Evolutionary conservation across 2,113 vertebrate genomes (phyloP), one percentile per base, ranked within the genome.

Genomic region (Pungitius pungitius): DNA sequence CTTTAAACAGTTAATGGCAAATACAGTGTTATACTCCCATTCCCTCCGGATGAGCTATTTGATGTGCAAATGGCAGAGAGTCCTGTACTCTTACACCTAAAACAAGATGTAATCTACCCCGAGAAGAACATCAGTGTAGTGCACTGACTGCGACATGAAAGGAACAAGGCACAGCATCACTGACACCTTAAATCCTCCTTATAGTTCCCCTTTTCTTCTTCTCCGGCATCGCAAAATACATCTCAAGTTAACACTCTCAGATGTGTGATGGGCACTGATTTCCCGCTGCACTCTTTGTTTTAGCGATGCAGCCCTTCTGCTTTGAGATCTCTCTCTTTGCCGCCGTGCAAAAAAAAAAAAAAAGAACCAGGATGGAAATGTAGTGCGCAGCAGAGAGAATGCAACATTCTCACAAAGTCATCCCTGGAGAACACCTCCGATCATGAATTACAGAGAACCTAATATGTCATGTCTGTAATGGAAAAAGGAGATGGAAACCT

Each of bases 71-170:
- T 85, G 77, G 81, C 75, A 86, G 47, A 84, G 63, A 86, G 74
- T 81, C 55, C 56, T 75, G 82, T 87, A 80, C 81, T 81, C 84
- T 87, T 79, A 74, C 77, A 87, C 78, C 83, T 85, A 81, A 90
- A 90, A 89, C 78, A 85, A 83, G 84, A 88, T 86, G 84, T 87
- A 88, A 91, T 91, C 73, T 78, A 73, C 40, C 78, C 88, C 86
- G 77, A 90, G 89, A 91, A 83, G 85, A 35, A 78, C 54, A 86
- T 80, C 73, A 56, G 76, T 45, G 65, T 20, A 17, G 66, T 67
- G 68, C 67, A 69, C 69, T 78, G 82, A 80, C 72, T 81, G 85
- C 73, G 62, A 75, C 79, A 85, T 86, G 76, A 90, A 90, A 90
- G 85, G 75, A 60, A 78, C 73, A 59, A 81, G 66, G 61, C 67